These are phyloP conservation scores for Mormyrus proboscirostris DNA, from an alignment of 2,797 vertebrate species.

Conservation along the genomic window DNA sequence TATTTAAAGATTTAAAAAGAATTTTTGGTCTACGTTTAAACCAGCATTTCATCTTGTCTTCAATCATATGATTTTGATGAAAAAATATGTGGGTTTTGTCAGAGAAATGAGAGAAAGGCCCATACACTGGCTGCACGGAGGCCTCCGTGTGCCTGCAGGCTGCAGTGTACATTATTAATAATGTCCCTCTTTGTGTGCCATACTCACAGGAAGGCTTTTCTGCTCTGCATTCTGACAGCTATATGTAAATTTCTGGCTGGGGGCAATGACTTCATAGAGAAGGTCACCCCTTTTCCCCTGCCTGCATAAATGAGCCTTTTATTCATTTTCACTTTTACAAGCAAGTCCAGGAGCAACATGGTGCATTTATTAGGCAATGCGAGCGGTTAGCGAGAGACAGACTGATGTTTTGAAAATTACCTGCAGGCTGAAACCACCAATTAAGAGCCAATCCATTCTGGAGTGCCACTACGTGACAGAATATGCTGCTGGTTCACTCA, in stretches of 20 bases:
- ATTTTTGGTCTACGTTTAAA: conserved; percentile 31
- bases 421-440: conserved; percentile 54
- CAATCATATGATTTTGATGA: conserved; percentile 41
- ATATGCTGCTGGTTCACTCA: conserved; percentile 33
- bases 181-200: conserved; percentile 31
- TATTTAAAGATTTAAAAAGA: background rate
- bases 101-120: conserved; percentile 6
- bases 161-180: conserved; percentile 34
- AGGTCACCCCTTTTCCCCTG: conserved; percentile 65
- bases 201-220: conserved; percentile 37
- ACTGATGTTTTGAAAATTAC: conserved; percentile 54
- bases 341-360: conserved; percentile 30
- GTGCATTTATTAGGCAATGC: conserved; percentile 27
- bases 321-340: conserved; percentile 67
- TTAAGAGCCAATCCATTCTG: conserved; percentile 44
- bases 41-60: conserved; percentile 43
- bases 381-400: conserved; percentile 12
- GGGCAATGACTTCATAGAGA: conserved; percentile 68
- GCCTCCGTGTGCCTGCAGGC: conserved; percentile 33
- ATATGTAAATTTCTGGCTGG: conserved; percentile 71
- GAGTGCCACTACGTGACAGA: conserved; percentile 26
- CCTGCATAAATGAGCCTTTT: conserved; percentile 65
- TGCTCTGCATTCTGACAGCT: conserved; percentile 56
- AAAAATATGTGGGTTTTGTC: conserved; percentile 31
- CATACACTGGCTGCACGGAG: conserved; percentile 20